Percentiles rank a stretch among this genome's conserved stretches.
Evolutionary conservation across 2,888 invertebrate genomes (phyloP).

Genomic region (Euspilapteryx auroguttella): DNA sequence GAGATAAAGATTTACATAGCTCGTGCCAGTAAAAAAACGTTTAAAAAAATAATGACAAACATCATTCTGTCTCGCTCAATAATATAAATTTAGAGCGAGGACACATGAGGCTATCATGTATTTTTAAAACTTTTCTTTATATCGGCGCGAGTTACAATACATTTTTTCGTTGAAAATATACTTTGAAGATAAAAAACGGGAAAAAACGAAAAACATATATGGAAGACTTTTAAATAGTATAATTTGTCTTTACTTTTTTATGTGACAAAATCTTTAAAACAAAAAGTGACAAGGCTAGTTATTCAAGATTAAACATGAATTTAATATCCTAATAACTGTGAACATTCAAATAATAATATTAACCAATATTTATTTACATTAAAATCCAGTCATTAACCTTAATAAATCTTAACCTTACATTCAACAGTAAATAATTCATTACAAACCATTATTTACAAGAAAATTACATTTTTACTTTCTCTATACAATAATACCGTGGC

Average conservation of each 20-base stretch:
- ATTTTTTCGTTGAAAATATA: no score
- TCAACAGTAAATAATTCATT: conserved; percentile 2
- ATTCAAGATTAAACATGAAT: neutral
- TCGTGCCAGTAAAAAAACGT: neutral
- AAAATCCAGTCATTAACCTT: conserved; percentile 4
- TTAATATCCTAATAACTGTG: neutral
- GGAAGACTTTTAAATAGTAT: no score
- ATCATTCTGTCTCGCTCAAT: no score
- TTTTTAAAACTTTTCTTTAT: no score
- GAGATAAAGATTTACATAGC: conserved; percentile 14
- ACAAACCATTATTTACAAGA: conserved; percentile 3
- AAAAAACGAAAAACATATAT: no score
- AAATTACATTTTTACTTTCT: conserved; percentile 1
- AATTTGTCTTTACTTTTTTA: no score
- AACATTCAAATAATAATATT: neutral
- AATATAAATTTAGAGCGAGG: no score
- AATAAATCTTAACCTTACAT: neutral
- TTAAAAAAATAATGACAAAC: no score
- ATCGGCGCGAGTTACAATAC: no score
- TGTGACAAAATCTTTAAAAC: no score
- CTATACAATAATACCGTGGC: conserved; percentile 5
- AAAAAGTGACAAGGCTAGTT: neutral
- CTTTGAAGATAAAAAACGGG: no score
- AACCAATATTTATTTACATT: conserved; percentile 12
- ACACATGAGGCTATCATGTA: no score